These are phyloP conservation scores for Brevimyrus niger DNA, from an alignment of 2,113 vertebrate species.

Conservation along the genomic window DNA sequence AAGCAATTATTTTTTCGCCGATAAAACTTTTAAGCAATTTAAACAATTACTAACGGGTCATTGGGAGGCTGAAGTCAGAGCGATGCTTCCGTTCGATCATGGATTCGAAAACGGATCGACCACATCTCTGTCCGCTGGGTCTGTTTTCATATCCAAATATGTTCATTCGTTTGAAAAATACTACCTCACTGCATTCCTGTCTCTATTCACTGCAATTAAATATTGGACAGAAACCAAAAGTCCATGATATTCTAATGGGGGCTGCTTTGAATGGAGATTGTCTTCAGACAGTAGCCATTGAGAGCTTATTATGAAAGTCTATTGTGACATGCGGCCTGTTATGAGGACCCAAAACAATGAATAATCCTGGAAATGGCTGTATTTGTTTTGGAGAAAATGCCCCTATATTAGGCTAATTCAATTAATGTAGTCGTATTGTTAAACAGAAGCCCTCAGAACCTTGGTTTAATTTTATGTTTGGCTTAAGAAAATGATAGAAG, in stretches of 20 bases:
- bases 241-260: neutral
- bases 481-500: neutral
- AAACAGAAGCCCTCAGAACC: neutral
- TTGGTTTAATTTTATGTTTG: neutral
- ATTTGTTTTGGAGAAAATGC: neutral
- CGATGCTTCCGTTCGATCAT: neutral
- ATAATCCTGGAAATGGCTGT: neutral
- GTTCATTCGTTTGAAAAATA: neutral
- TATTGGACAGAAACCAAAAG: neutral
- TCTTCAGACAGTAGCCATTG: neutral
- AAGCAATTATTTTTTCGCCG: neutral
- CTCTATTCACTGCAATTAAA: conserved; percentile 1
- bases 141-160: neutral
- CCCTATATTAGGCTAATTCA: neutral
- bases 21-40: neutral
- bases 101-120: neutral
- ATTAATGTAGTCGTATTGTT: conserved; percentile 1
- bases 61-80: neutral
- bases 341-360: neutral
- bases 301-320: neutral
- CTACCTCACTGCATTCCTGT: neutral
- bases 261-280: neutral
- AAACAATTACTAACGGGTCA: neutral
- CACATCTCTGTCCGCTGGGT: neutral
- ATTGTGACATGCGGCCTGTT: neutral